phyloP scores from a whole-genome alignment of 2,888 invertebrate species.

The Dione vanillae region DNA sequence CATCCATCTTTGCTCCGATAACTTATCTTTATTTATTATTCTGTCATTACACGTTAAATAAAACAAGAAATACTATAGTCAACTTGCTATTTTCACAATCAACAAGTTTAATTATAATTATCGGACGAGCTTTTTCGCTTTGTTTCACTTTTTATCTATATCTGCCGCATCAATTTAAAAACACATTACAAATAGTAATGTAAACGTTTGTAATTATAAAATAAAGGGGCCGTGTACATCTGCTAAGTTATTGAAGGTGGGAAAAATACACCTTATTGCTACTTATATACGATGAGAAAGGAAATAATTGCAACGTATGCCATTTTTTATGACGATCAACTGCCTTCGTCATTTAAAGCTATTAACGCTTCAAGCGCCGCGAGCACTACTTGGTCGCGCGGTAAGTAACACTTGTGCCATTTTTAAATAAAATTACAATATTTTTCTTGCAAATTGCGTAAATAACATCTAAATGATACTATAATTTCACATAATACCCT shows the following conservation, averaged over 20 bases:
- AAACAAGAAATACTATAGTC: slow-evolving; percentile 17
- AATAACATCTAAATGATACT: slow-evolving; percentile 36
- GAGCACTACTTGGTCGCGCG: slow-evolving; percentile 43
- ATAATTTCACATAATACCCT: slow-evolving; percentile 29
- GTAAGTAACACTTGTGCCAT: slow-evolving; percentile 42
- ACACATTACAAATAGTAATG: slow-evolving; percentile 69
- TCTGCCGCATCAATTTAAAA: slow-evolving; percentile 70
- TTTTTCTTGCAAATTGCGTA: slow-evolving; percentile 43
- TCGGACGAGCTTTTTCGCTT: slow-evolving; percentile 57
- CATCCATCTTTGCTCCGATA: not conserved
- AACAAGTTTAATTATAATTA: slow-evolving; percentile 58
- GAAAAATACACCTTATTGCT: slow-evolving; percentile 25
- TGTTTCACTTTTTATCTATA: slow-evolving; percentile 60
- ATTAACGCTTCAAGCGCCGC: slow-evolving; percentile 55
- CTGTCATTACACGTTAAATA: slow-evolving; percentile 12
- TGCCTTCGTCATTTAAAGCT: slow-evolving; percentile 59
- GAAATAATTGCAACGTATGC: slow-evolving; percentile 13
- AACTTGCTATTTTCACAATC: slow-evolving; percentile 48
- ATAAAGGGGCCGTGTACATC: slow-evolving; percentile 68
- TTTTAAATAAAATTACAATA: slow-evolving; percentile 48
- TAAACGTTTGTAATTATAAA: slow-evolving; percentile 65
- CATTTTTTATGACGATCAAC: slow-evolving; percentile 62
- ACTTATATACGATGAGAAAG: slow-evolving; percentile 41
- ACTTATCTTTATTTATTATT: slow-evolving; percentile 13
- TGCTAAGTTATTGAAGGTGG: slow-evolving; percentile 50